Evolutionary conservation across 2,888 invertebrate species (phyloP), one percentile per base, ranked within the genome.

Genomic region (Hipparchia sbordonii): DNA sequence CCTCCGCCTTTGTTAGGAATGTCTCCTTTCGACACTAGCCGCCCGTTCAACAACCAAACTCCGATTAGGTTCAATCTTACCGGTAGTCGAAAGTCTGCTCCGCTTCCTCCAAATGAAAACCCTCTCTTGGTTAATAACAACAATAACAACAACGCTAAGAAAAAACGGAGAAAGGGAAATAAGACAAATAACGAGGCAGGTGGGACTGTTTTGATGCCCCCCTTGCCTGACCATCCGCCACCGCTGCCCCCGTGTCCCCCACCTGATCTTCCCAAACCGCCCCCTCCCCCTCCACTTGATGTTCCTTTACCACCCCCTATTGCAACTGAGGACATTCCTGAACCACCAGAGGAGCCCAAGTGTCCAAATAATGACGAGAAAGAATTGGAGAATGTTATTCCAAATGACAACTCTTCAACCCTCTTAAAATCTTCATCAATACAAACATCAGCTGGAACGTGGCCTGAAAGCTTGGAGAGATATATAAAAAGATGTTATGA

Each of bases 401-500:
- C 76, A 76, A 84, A 80, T 76, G 83, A 79, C 78, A 84, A 85
- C 76, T 83, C 89, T 77, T 82, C 87, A 74, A 86, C 85, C 75
- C 83, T 92, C 76, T 82, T 92, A 60, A 87, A 88, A 79, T 86
- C 89, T 54, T 85, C 89, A 73, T 83, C 89, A 72, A 87, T 90
- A 77, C 85, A 87, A 75, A 84, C 84, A 75, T 86, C 89, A 78
- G 85, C 89, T 76, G 96, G 96, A 79, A 95, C 96, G 67, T 97
- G 97, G 97, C 97, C 97, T 1, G 96, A 96, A 77, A 96, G 96
- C 79, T 90, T 97, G 65, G 96, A 97, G 87, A 96, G 97, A 81
- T 99, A 98, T 91, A 98, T 99, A 13, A 96, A 97, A 83, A 96
- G 97, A 77, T 98, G 99, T 84, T 99, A 98, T 93, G 96, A 97